Evolutionary conservation across 2,113 vertebrate species (phyloP).

Genomic region (Varanus salvator): DNA sequence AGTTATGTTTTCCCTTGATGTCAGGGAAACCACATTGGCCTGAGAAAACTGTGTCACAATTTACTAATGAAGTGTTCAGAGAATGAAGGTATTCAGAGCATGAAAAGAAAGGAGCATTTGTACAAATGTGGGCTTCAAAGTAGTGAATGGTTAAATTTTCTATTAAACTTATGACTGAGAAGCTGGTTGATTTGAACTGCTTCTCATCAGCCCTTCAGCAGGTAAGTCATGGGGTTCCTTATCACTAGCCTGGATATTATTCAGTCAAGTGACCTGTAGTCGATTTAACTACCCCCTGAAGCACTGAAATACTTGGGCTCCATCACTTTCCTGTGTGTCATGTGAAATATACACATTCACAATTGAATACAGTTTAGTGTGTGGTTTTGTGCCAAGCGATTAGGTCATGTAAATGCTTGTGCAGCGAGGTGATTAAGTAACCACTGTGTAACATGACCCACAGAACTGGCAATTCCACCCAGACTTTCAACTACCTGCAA

Average conservation of each 20-base stretch:
- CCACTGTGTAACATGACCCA: background rate
- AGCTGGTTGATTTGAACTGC: constrained; percentile 22
- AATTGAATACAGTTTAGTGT: constrained; percentile 46
- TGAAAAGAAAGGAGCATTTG: background rate
- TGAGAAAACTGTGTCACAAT: background rate
- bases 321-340: constrained; percentile 27
- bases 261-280: constrained; percentile 19
- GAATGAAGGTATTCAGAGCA: background rate
- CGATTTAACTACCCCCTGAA: constrained; percentile 40
- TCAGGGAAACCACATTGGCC: background rate
- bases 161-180: background rate
- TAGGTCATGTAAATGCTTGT: constrained; percentile 46
- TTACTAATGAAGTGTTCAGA: background rate
- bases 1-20: too few relatives aligned
- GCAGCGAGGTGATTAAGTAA: constrained; percentile 24
- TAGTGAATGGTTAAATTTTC: background rate
- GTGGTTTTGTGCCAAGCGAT: constrained; percentile 50
- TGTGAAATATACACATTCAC: constrained; percentile 50
- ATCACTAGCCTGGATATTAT: constrained; percentile 25
- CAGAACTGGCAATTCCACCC: background rate
- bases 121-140: background rate
- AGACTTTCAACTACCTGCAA: constrained; percentile 5
- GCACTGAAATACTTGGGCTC: background rate
- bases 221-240: background rate
- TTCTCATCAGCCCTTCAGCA: constrained; percentile 1